phyloP scores from a whole-genome alignment of 2,113 vertebrate genomes.

The Leucoraja erinaceus region DNA sequence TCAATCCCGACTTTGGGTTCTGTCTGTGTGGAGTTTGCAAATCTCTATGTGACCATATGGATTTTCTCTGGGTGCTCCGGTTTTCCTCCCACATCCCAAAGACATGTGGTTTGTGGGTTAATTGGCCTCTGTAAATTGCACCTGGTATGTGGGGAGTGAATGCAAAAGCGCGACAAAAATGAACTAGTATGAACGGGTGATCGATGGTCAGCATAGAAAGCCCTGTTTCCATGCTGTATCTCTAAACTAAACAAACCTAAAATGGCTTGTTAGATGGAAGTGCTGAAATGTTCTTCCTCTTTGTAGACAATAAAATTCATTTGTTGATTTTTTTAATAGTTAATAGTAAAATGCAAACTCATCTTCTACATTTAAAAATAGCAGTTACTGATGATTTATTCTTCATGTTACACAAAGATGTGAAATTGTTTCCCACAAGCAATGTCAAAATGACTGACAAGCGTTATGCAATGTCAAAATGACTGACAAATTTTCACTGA shows the following conservation, averaged over 20 bases:
- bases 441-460: not conserved
- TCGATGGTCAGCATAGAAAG: no score
- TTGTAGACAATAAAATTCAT: not conserved
- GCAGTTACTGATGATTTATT: not conserved
- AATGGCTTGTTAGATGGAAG: not conserved
- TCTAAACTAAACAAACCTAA: not conserved
- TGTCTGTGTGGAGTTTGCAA: no score
- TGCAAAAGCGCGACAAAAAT: no score
- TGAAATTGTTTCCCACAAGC: not conserved
- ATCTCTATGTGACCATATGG: no score
- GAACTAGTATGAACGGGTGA: no score
- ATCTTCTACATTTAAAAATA: not conserved
- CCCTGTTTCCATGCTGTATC: no score
- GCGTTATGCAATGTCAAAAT: not conserved
- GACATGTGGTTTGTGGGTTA: no score
- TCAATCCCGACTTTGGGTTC: no score
- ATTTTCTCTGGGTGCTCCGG: no score
- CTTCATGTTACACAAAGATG: not conserved
- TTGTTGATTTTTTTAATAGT: not conserved
- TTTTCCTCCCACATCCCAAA: no score
- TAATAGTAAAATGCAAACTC: not conserved
- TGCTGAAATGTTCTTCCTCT: not conserved
- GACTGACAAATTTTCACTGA: not conserved
- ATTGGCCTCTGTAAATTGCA: no score
- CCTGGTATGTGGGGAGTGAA: no score